Evolutionary conservation across 2,888 invertebrate species (phyloP), one percentile per base, ranked within the genome.

Genomic region (Andrena praecox): DNA sequence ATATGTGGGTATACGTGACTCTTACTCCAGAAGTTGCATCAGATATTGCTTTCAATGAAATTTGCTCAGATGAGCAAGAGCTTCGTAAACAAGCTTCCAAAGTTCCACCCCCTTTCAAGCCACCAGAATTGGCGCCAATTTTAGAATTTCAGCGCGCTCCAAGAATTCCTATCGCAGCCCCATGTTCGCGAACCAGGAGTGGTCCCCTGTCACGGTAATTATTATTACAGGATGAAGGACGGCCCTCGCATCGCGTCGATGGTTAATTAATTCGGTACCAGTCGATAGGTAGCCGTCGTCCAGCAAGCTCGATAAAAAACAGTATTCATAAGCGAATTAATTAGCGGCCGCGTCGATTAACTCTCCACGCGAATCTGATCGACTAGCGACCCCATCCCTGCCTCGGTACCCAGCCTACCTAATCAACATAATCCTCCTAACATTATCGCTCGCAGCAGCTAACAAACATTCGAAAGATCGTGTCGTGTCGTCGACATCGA

Each of bases 181-280:
- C 31, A 50, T 35, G 72, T 68, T 72, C 60, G 52, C 60, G 10
- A 48, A 54, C 64, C 52, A 20, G 8, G 7, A 33, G 24, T 2
- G 52, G 10, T 33, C 31, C 70, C 67, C 35, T 50, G 67, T 31
- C 70, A 24, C 16, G 69, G 54, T 82, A 74, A 80, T 82, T 60
- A 60, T 42, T 62, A 50, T 70, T 52, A 67, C 24, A 54, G 75
- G 66, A 29, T 27, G 69, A 80, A 52, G 74, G 60, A 29, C 62
- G 64, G 5, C 24, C 24, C 48, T 70, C 59, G 52, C 29, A 66
- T 56, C 50, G 62, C 52, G 73, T 69, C 68, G 69, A 81, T 69
- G 42, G 80, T 59, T 81, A 81, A 81, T 81, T 81, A 81, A 81
- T 80, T 81, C 64, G 80, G 69, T 73, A 35, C 63, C 33, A 56